Evolutionary conservation across 2,113 vertebrate species (phyloP), one percentile per base, ranked within the genome.

Genomic region (Todiramphus chloris): DNA sequence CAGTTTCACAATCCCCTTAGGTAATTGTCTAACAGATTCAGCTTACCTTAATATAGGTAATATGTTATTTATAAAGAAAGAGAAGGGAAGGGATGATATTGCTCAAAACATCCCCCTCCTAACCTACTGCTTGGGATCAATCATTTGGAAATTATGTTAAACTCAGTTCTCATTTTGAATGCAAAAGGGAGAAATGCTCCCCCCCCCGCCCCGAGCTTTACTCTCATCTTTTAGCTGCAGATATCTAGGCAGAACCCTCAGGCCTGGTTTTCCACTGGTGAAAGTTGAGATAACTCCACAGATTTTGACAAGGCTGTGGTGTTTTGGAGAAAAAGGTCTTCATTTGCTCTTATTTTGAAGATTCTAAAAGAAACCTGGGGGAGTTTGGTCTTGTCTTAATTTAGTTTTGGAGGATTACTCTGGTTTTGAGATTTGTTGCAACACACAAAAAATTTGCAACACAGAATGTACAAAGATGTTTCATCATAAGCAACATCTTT

Each of bases 11-110:
- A 70, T 92, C 97, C 97, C 97, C 97, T 60, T 50, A 96, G 96
- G 98, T 97, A 97, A 97, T 60, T 62, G 90, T 95, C 96, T 97
- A 97, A 98, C 92, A 98, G 95, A 96, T 94, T 94, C 69, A n/a
- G 83, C 97, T 97, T 96, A 93, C 96, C 89, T 97, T 97, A 94
- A 97, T 97, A 95, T 94, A 55, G 92, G 92, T 94, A 95, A 97
- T 94, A 88, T 6, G 90, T 90, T 97, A 83, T 87, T 94, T 91
- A 85, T 56, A 80, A 91, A 89, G 81, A 86, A 88, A 73, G 76
- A 76, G 11, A 48, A 11, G 9, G 48, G 67, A 82, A 95, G 58
- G 69, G 50, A 39, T 3, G 2, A 35, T 64, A 19, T 35, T 69
- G 43, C 75, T 44, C 86, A 72, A 85, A 62, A 62, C 12, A 62